These are phyloP conservation scores for Meleagris gallopavo DNA, from an alignment of 2,113 vertebrate species.

Conservation along the genomic window DNA sequence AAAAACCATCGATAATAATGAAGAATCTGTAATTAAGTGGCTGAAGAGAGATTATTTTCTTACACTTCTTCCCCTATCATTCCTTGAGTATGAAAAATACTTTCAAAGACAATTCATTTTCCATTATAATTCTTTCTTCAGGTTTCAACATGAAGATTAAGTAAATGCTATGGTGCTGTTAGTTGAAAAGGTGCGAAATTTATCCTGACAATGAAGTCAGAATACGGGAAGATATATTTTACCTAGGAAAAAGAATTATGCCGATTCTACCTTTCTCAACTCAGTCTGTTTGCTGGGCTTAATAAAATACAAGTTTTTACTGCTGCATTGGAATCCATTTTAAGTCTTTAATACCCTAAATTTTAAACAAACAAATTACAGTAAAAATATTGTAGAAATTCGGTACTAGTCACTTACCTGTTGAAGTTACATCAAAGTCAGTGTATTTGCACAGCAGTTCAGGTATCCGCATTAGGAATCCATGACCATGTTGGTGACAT, in stretches of 20 bases:
- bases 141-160: background rate
- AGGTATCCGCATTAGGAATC: conserved; percentile 19
- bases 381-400: background rate
- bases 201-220: background rate
- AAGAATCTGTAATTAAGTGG: background rate
- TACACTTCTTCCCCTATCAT: background rate
- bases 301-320: background rate
- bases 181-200: background rate
- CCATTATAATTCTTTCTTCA: background rate
- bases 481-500: conserved; percentile 11
- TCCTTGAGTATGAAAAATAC: background rate
- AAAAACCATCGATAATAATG: background rate
- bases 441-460: conserved; percentile 47
- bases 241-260: background rate
- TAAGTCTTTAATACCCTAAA: background rate
- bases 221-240: background rate
- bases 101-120: background rate
- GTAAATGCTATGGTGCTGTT: background rate
- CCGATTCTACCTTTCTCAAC: background rate
- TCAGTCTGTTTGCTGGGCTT: background rate
- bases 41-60: background rate
- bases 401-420: conserved; percentile 78
- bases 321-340: background rate
- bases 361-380: background rate
- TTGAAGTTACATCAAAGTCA: conserved; percentile 30